Evolutionary conservation across 92 coral and sea anemone genomes (phyloP).

Genomic region (Palythoa caribaeorum): DNA sequence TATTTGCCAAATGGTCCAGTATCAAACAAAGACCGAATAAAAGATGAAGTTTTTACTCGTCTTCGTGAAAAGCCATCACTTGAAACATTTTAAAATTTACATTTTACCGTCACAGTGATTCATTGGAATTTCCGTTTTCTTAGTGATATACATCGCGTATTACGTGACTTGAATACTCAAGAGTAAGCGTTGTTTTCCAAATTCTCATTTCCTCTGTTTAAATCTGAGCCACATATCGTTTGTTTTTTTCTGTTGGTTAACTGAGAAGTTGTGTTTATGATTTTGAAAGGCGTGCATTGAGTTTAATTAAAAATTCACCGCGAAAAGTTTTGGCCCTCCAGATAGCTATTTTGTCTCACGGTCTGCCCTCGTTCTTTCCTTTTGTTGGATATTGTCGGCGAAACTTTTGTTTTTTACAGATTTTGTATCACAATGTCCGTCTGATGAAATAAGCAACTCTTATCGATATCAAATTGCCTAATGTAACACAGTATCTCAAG

Average conservation of each 20-base stretch:
- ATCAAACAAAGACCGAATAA: background rate
- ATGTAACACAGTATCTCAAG: background rate
- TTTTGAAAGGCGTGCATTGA: too few species aligned
- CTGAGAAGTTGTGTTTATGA: too few species aligned
- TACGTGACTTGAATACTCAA: too few species aligned
- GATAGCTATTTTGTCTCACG: too few species aligned
- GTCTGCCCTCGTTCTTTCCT: background rate
- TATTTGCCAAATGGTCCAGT: background rate
- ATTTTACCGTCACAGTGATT: background rate
- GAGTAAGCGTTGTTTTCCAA: too few species aligned
- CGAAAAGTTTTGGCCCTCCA: background rate
- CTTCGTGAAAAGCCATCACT: background rate
- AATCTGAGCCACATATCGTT: background rate
- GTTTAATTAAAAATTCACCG: background rate
- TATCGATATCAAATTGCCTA: background rate
- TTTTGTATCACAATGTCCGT: background rate
- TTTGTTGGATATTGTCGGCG: background rate
- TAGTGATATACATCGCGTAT: background rate
- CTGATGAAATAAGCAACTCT: background rate
- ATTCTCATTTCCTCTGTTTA: too few species aligned
- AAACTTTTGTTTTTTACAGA: background rate
- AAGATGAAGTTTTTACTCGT: background rate
- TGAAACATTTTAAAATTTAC: background rate
- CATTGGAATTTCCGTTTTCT: background rate
- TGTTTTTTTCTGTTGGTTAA: background rate